Base-by-base conservation (phyloP, 1,140 invertebrate species). In the Venturia canescens region DNA sequence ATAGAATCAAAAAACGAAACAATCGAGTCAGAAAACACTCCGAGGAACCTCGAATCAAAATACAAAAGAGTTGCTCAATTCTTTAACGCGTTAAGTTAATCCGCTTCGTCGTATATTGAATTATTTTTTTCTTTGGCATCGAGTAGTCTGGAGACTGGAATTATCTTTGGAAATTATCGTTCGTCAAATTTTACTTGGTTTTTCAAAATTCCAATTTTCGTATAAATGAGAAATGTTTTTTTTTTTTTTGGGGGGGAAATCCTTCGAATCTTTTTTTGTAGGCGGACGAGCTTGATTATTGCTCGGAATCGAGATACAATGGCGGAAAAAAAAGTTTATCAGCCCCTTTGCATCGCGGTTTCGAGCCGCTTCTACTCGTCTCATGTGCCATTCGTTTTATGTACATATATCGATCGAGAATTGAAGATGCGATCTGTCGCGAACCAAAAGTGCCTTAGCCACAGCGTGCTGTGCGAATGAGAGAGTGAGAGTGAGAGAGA, bases 361-460 rank as follows among this genome's bases (percentile, higher is more conserved):
- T 38, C 21, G 70, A 50, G 70, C 38, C 38, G 13, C 38, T 72
- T n/a, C 34, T n/a, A 48, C 5, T 18, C n/a, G 70, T 38, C 70
- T 15, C n/a, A 21, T 48, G 70, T 72, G 70, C 70, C 70, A 72
- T 72, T 72, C 18, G 34, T 34, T 72, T 34, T 72, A 72, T 89
- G 88, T 90, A 88, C 76, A 90, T 88, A 88, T 74, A 74, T 53
- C 71, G 48, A 74, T 74, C 44, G 71, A 44, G 23, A 74, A 74
- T 31, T 18, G 26, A 48, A 26, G 26, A 23, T 34, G 50, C 53
- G 74, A 76, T 38, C 29, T 60, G 70, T 48, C 67, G 27, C 57
- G 21, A 48, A 79, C 69, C 72, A 72, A 63, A 78, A 80, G 83
- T 87, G 84, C 83, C 81, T 87, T 86, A 84, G n/a, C 83, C 82